Base-by-base conservation (phyloP, 2,888 invertebrate genomes). In the Fabriciana adippe region DNA sequence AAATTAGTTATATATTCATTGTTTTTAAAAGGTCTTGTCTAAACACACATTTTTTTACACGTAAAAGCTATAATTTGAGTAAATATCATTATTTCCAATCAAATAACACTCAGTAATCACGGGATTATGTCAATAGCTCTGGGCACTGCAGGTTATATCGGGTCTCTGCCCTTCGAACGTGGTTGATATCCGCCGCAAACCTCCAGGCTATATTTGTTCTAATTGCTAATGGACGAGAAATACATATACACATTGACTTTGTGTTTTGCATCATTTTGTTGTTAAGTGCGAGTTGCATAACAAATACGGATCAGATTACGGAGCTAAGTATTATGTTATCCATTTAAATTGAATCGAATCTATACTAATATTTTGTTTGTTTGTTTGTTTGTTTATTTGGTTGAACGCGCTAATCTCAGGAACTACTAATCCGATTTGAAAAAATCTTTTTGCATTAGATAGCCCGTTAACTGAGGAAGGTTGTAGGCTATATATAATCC, bases 21-120 rank as follows among this genome's bases (percentile, higher is more conserved):
- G 66, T 26, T n/a, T 15, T n/a, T 8, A 15, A 16, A 48, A 48
- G 3, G 8, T 51, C 3, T 16, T 13, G 8, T 18, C 21, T 13
- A 21, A 21, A 53, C 4, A 3, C 16, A 16, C 18, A 41, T 41
- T 35, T 3, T 41, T 45, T 41, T 41, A 45, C 14, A 3, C 21
- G 35, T 41, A 3, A 35, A 41, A 56, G 5, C 14, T 6, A 41
- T 14, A 18, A 11, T 6, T 64, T 48, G 15, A 35, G 55, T 69
- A 56, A 71, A 59, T 48, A 55, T 18, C 11, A 31, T 8, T 16
- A 50, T 64, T 55, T 64, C 18, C n/a, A 64, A 54, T 55, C 35
- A 15, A 45, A 45, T 45, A 56, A 56, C 13, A 55, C 11, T 35
- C 15, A 64, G 31, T 50, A 50, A 55, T 64, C 41, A 56, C 35